Base-by-base conservation (phyloP, 1,140 invertebrate species). In the Tetranychus cinnabarinus region DNA sequence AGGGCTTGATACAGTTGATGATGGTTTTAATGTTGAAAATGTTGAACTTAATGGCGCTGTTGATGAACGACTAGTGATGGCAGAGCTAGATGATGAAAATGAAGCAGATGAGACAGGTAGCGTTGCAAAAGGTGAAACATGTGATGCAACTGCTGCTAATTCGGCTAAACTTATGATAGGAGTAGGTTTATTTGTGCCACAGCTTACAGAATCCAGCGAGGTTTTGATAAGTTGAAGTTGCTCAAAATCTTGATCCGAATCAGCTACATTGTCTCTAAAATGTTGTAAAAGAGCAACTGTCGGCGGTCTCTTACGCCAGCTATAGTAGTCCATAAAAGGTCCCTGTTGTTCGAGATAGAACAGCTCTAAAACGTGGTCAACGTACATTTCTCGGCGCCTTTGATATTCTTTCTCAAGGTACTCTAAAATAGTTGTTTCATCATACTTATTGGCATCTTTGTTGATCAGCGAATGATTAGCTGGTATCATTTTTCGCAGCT, bases 271-370 rank as follows among this genome's bases (percentile, higher is more conserved):
- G 65, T 82, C 79, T 66, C 82, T 80, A 62, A 87, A 72, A 70
- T 85, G 88, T 55, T 80, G 77, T 47, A 82, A 68, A 65, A 87
- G 82, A 13, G 1, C 42, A 68, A 82, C 79, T 47, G 80, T 77
- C 35, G 81, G 77, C 59, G 84, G 81, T 68, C 81, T 76, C 71
- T 87, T 88, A 63, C 81, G 81, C 83, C 86, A 91, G 42, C 77
- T 72, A 66, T 79, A 78, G 71, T 82, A 86, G 70, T 91, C 88
- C 78, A 88, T 83, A 73, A 90, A 80, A 72, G 88, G 88, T 46
- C 85, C 85, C 63, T 83, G 82, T 67, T 78, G 79, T 73, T 88
- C 82, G 50, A 91, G 77, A 72, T 86, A 89, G 75, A 82, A 91
- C 58, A 83, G 73, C 74, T 91, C 88, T 56, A 83, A 79, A 65